These are phyloP conservation scores for Ptychobarbus kaznakovi DNA, from an alignment of 2,797 vertebrate genomes.

Conservation along the genomic window DNA sequence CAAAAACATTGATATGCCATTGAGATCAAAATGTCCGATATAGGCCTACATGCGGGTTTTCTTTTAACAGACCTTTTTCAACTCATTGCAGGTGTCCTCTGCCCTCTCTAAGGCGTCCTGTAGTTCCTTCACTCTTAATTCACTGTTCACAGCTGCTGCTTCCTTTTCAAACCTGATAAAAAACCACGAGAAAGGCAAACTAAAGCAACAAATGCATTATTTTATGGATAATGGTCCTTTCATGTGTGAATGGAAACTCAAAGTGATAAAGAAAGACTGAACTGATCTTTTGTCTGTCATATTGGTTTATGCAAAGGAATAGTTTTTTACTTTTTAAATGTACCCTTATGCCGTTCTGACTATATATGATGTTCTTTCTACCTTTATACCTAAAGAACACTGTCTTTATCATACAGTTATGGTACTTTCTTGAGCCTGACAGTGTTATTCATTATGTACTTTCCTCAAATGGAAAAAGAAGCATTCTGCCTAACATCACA, in stretches of 20 bases:
- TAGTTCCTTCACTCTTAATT: constrained; percentile 72
- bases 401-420: background rate
- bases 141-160: constrained; percentile 67
- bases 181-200: background rate
- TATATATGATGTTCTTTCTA: background rate
- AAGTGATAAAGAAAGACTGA: background rate
- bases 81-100: constrained; percentile 51
- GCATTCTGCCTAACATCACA: background rate
- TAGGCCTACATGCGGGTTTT: background rate
- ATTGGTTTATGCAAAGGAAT: background rate
- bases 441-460: background rate
- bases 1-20: constrained; percentile 32
- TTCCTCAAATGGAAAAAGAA: background rate
- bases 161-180: constrained; percentile 73
- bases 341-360: background rate
- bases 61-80: constrained; percentile 72
- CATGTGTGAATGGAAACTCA: background rate
- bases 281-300: background rate
- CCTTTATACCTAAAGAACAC: background rate
- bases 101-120: constrained; percentile 69
- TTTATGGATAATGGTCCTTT: background rate
- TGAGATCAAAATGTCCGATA: background rate
- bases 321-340: background rate
- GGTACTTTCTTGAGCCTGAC: background rate
- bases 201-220: background rate